Percentiles rank a stretch among this genome's conserved stretches.
Conservation (phyloP, 2,888 invertebrate genomes). For the Leptarthrus brevirostris region DNA sequence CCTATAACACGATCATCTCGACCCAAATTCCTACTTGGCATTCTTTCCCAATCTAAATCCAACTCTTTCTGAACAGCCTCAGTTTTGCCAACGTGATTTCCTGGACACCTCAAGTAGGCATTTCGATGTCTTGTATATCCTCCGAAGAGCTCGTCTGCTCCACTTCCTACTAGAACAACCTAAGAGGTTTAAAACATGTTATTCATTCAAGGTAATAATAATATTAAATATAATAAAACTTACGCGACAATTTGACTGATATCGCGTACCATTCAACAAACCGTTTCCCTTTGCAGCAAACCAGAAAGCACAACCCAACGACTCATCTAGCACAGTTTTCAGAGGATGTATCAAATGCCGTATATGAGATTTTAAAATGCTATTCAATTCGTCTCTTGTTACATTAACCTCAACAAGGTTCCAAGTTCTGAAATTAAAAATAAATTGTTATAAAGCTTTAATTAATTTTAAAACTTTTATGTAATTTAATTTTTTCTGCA, state of each 20-base stretch:
- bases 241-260: slow-evolving; percentile 38
- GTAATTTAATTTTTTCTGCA: too few species aligned
- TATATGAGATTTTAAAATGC: slow-evolving; percentile 71
- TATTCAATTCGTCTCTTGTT: slow-evolving; percentile 73
- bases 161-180: slow-evolving; percentile 89
- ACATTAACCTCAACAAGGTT: slow-evolving; percentile 86
- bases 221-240: too few species aligned
- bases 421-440: slow-evolving; percentile 74
- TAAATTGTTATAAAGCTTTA: too few species aligned
- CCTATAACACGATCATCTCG: slow-evolving; percentile 93
- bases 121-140: slow-evolving; percentile 92
- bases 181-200: slow-evolving; percentile 62
- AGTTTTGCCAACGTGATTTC: slow-evolving; percentile 66
- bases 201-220: too few species aligned
- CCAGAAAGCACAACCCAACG: slow-evolving; percentile 95
- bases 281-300: slow-evolving; percentile 88
- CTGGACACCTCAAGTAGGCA: slow-evolving; percentile 72
- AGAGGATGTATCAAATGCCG: slow-evolving; percentile 86
- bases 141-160: slow-evolving; percentile 97
- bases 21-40: slow-evolving; percentile 91
- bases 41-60: slow-evolving; percentile 82
- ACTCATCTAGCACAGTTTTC: slow-evolving; percentile 92
- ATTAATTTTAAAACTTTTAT: too few species aligned
- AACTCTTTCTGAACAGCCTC: slow-evolving; percentile 74
- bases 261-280: slow-evolving; percentile 47